Evolutionary conservation across 2,113 vertebrate genomes (phyloP).

Genomic region (Recurvirostra avosetta): DNA sequence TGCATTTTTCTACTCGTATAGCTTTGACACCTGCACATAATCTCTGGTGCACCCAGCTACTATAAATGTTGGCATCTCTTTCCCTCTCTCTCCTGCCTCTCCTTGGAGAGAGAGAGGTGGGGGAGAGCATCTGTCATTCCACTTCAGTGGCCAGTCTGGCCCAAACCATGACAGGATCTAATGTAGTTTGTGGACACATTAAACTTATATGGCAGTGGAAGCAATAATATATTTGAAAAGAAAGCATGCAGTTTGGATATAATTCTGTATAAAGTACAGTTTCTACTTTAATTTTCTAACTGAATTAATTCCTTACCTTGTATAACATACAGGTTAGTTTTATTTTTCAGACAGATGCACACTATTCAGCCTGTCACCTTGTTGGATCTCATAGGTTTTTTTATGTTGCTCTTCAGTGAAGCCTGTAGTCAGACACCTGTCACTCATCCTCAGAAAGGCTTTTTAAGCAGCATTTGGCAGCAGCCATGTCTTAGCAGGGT

Average conservation of each 20-base stretch:
- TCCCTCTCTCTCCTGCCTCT: too few species aligned
- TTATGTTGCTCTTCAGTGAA: not conserved
- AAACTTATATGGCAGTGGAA: not conserved
- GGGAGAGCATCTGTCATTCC: too few species aligned
- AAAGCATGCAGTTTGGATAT: not conserved
- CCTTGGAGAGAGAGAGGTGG: too few species aligned
- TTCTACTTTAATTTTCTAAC: not conserved
- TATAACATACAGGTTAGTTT: not conserved
- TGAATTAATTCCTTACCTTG: not conserved
- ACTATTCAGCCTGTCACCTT: not conserved
- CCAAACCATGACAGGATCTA: not conserved
- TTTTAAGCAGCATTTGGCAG: not conserved
- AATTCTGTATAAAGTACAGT: not conserved
- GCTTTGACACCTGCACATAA: not conserved
- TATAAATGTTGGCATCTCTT: too few species aligned
- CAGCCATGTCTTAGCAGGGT: not conserved
- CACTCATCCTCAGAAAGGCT: not conserved
- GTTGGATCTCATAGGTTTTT: not conserved
- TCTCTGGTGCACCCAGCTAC: not conserved
- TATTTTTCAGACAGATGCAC: not conserved
- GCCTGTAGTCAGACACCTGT: not conserved
- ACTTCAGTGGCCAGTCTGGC: too few species aligned
- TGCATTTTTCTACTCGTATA: not conserved
- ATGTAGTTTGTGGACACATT: not conserved
- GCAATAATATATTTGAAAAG: not conserved